A percentile compares a stretch with the other conserved stretches of the same genome.
Evolutionary conservation across 2,888 invertebrate genomes (phyloP).

Genomic region (Phymatocera aterrima): DNA sequence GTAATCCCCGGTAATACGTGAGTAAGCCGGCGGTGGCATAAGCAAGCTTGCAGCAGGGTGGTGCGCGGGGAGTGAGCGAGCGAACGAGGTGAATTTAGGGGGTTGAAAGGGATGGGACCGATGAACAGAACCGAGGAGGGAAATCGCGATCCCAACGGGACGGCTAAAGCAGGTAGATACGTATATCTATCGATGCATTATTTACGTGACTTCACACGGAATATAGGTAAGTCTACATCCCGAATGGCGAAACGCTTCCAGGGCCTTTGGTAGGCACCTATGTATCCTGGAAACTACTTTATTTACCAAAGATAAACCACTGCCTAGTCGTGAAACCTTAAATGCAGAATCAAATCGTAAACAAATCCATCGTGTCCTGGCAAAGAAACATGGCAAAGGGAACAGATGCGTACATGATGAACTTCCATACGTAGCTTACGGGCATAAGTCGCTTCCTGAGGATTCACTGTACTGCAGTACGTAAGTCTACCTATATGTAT

Average conservation of each 20-base stretch:
- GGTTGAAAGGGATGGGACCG: constrained; percentile 26
- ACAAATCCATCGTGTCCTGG: not conserved
- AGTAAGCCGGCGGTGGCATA: constrained; percentile 41
- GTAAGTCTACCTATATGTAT: no score
- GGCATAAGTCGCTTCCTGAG: no score
- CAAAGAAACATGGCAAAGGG: constrained; percentile 1
- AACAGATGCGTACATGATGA: no score
- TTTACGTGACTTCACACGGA: constrained; percentile 54
- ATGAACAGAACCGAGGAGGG: constrained; percentile 13
- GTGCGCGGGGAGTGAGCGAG: no score
- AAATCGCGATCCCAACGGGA: constrained; percentile 24
- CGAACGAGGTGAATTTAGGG: constrained; percentile 13
- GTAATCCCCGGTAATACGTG: constrained; percentile 42
- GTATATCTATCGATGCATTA: constrained; percentile 52
- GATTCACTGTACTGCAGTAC: no score
- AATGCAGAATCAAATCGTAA: constrained; percentile 7
- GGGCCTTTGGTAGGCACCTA: not conserved
- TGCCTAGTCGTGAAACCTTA: not conserved
- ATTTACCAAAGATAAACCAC: constrained; percentile 26
- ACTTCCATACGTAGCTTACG: no score
- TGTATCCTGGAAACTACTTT: no score
- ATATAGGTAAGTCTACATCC: no score
- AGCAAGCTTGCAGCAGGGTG: constrained; percentile 1
- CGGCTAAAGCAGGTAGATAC: constrained; percentile 35
- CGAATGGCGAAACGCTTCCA: constrained; percentile 33